Percentiles rank a stretch among this genome's conserved stretches.
These are phyloP conservation scores for Reticulitermes lucifugus DNA, from an alignment of 2,888 invertebrate species.

Conservation along the genomic window DNA sequence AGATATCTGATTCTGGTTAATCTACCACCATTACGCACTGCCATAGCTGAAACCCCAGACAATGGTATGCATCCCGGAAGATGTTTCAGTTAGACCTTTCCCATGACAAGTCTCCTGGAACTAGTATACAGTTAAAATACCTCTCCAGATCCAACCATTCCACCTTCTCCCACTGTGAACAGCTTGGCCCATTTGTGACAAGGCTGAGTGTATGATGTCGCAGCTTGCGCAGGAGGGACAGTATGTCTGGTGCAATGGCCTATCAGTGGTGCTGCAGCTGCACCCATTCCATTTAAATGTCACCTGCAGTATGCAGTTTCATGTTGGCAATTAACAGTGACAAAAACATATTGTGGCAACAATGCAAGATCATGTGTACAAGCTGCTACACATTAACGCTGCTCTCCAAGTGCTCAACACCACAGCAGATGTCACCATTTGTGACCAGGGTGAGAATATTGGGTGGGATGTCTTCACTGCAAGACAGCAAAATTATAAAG, in stretches of 20 bases:
- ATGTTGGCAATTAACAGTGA: not conserved
- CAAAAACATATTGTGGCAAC: not conserved
- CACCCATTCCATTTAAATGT: constrained; percentile 83
- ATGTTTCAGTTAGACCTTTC: constrained; percentile 88
- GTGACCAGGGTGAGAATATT: constrained; percentile 58
- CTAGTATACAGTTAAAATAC: constrained; percentile 83
- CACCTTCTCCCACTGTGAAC: constrained; percentile 91
- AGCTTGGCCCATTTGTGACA: constrained; percentile 88
- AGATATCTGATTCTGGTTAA: constrained; percentile 88
- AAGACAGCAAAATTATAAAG: constrained; percentile 44
- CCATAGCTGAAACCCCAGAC: constrained; percentile 78
- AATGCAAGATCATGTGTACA: not conserved
- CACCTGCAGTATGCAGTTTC: constrained; percentile 63
- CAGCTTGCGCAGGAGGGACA: constrained; percentile 75
- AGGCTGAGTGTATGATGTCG: constrained; percentile 81
- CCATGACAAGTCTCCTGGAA: constrained; percentile 87
- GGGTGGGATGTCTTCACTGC: constrained; percentile 41
- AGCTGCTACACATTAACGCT: constrained; percentile 56
- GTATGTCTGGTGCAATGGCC: constrained; percentile 74
- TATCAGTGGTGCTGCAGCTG: constrained; percentile 82
- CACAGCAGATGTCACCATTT: constrained; percentile 83
- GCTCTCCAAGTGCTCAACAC: constrained; percentile 80
- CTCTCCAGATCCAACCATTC: constrained; percentile 75
- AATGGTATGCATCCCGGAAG: constrained; percentile 83
- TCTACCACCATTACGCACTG: constrained; percentile 90